Conservation (phyloP, 2,797 vertebrate species). For the Oreortyx pictus region DNA sequence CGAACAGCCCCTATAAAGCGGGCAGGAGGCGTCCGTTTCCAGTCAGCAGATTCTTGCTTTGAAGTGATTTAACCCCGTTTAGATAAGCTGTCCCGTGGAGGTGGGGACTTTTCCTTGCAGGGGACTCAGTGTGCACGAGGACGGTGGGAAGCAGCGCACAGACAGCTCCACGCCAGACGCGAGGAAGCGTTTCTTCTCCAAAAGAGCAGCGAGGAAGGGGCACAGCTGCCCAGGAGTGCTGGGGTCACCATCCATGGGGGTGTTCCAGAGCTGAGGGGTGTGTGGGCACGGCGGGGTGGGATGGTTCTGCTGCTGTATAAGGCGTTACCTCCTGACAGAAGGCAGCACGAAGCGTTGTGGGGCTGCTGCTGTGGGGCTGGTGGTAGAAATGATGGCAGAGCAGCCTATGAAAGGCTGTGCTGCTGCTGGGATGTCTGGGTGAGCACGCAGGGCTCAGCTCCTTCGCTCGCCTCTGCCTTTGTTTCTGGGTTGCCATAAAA, state of each 20-base stretch:
- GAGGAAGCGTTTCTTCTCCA: too few relatives aligned
- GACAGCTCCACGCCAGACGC: too few relatives aligned
- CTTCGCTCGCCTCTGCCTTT: not conserved
- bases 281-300: too few relatives aligned
- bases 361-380: too few relatives aligned
- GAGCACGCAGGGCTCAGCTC: not conserved
- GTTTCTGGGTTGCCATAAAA: fast-evolving
- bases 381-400: not conserved
- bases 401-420: not conserved
- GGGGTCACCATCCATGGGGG: too few relatives aligned
- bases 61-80: fast-evolving
- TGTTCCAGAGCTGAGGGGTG: too few relatives aligned
- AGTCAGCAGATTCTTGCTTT: fast-evolving
- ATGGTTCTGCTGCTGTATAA: too few relatives aligned
- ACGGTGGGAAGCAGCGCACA: not conserved
- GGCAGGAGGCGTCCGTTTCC: not conserved
- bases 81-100: fast-evolving
- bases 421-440: not conserved
- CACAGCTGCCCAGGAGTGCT: too few relatives aligned
- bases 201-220: too few relatives aligned
- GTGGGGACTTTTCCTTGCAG: not conserved
- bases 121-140: fast-evolving
- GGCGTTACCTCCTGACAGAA: too few relatives aligned
- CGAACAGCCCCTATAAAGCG: not conserved
- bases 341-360: too few relatives aligned